phyloP scores from a whole-genome alignment of 2,888 invertebrate genomes.

The Helleia helle region DNA sequence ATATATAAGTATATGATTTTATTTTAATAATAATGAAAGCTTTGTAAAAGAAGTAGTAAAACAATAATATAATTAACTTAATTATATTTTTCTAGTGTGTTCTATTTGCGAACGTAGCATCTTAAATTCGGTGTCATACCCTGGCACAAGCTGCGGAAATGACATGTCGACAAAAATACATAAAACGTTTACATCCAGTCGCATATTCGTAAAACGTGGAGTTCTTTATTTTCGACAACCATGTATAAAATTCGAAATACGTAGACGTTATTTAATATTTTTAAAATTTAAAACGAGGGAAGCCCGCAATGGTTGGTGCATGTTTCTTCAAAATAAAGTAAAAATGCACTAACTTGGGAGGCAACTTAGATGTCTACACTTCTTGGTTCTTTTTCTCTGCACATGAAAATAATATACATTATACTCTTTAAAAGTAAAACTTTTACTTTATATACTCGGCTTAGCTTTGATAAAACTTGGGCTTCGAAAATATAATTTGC shows the following conservation, averaged over 20 bases:
- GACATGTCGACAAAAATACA: no score
- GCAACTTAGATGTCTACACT: neutral
- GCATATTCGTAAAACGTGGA: no score
- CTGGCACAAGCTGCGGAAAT: no score
- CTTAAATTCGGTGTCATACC: no score
- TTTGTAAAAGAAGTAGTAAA: no score
- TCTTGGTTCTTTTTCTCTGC: constrained; percentile 2
- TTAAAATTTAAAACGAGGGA: neutral
- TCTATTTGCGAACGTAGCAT: no score
- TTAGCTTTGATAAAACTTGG: neutral
- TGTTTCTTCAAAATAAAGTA: constrained; percentile 5
- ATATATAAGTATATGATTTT: no score
- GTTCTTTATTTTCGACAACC: neutral
- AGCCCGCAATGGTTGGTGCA: constrained; percentile 5
- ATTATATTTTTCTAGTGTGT: no score
- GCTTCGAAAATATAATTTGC: no score
- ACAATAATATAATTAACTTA: no score
- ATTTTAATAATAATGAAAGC: no score
- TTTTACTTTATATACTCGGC: neutral
- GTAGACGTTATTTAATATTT: constrained; percentile 1
- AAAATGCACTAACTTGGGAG: constrained; percentile 7
- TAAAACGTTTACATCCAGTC: no score
- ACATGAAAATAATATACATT: neutral
- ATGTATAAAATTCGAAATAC: neutral
- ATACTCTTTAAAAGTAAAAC: neutral